Conservation (phyloP, 2,113 vertebrate species). For the Bombycilla garrulus region DNA sequence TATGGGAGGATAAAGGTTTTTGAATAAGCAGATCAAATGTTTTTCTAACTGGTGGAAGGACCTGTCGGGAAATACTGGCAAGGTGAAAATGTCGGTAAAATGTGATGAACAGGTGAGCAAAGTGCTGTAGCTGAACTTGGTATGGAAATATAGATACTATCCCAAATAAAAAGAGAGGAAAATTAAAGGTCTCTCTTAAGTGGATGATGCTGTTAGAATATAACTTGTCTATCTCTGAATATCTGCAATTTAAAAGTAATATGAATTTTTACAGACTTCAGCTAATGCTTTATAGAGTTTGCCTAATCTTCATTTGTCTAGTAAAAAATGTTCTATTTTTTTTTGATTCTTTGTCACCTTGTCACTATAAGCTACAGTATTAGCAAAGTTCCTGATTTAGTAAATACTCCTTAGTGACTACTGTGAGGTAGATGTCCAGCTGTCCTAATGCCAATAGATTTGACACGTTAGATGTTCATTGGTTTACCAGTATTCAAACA, state of each 20-base stretch:
- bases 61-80: background rate
- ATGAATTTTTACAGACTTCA: background rate
- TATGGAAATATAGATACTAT: background rate
- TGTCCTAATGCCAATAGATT: background rate
- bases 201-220: background rate
- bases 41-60: background rate
- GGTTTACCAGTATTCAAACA: background rate
- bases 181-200: background rate
- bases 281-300: background rate
- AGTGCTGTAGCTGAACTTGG: background rate
- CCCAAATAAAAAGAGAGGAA: background rate
- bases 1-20: background rate
- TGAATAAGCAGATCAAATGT: background rate
- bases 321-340: background rate
- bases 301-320: background rate
- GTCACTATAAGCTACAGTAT: background rate
- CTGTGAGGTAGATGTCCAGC: background rate
- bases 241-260: background rate
- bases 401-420: background rate
- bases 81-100: background rate
- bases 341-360: background rate
- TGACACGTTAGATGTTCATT: background rate
- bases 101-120: background rate
- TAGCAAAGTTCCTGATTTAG: background rate
- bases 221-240: background rate